phyloP scores from a whole-genome alignment of 2,888 invertebrate genomes.

The Callinectes sapidus region DNA sequence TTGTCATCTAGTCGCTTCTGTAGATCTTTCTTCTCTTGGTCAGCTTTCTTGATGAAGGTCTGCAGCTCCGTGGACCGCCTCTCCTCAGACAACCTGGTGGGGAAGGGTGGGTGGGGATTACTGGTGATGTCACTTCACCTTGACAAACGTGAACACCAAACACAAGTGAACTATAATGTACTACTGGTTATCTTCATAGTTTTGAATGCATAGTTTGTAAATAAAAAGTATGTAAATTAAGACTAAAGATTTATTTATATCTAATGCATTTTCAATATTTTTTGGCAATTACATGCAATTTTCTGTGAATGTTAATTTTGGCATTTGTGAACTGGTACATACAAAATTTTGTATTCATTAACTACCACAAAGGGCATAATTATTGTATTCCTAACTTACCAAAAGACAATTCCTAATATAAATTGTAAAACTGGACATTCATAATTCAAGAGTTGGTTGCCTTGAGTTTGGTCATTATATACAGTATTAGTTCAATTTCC shows the following conservation, averaged over 20 bases:
- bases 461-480: background rate
- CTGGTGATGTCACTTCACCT: background rate
- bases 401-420: too few relatives aligned
- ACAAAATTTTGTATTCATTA: too few relatives aligned
- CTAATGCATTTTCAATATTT: too few relatives aligned
- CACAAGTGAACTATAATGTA: background rate
- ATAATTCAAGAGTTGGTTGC: background rate
- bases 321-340: too few relatives aligned
- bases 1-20: slow-evolving; percentile 70
- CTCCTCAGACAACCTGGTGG: slow-evolving; percentile 54
- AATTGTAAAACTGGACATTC: background rate
- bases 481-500: background rate
- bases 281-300: too few relatives aligned
- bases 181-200: too few relatives aligned
- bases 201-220: background rate
- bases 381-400: too few relatives aligned
- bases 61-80: slow-evolving; percentile 63
- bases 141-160: background rate
- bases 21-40: slow-evolving; percentile 70
- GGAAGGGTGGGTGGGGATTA: background rate
- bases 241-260: background rate
- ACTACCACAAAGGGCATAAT: too few relatives aligned
- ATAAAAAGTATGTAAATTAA: background rate
- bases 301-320: too few relatives aligned
- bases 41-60: slow-evolving; percentile 60